These are phyloP conservation scores for Stegodyphus mimosarum DNA, from an alignment of 1,140 invertebrate genomes.

Conservation along the genomic window DNA sequence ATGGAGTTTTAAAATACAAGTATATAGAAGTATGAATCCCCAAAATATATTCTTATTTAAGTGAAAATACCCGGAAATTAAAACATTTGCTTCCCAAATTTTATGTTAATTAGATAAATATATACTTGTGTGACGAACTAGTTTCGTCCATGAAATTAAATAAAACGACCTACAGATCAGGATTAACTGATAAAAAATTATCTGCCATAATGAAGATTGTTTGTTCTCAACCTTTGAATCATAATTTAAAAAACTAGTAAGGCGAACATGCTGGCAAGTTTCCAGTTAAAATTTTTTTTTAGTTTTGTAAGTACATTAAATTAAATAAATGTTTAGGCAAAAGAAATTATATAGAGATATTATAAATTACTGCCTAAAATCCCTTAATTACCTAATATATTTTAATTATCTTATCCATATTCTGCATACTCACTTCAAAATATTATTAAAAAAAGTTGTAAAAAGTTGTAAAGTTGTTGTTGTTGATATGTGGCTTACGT, in stretches of 20 bases:
- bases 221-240: slow-evolving; percentile 9
- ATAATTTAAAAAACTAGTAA: background rate
- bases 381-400: background rate
- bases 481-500: background rate
- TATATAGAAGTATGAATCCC: background rate
- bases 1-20: background rate
- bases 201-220: slow-evolving; percentile 10
- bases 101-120: background rate
- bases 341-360: too few relatives aligned
- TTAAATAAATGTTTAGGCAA: background rate
- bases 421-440: background rate
- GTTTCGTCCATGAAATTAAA: slow-evolving; percentile 5
- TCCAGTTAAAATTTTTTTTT: background rate
- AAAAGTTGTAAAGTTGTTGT: too few relatives aligned
- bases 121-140: background rate
- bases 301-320: background rate
- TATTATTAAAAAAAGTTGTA: slow-evolving; percentile 5
- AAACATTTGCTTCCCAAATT: background rate
- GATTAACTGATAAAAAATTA: slow-evolving; percentile 19
- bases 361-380: background rate
- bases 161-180: background rate
- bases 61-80: background rate
- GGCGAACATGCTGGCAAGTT: background rate
- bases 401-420: background rate
- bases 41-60: background rate